Evolutionary conservation across 2,888 invertebrate genomes (phyloP).

Genomic region (Leptinotarsa haldemani): DNA sequence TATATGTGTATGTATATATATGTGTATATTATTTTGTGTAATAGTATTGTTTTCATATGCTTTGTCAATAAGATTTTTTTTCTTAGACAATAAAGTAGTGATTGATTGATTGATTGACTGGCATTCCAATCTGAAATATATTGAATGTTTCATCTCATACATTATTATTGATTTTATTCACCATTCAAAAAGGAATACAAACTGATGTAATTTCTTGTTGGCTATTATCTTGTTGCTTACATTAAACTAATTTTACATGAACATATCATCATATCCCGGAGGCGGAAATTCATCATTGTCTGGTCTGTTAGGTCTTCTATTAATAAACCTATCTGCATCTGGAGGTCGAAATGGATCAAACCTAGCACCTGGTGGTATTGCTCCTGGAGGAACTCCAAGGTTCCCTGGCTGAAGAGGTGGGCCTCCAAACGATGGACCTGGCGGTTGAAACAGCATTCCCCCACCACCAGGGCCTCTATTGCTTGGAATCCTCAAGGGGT

Average conservation of each 20-base stretch:
- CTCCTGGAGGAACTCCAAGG: conserved; percentile 64
- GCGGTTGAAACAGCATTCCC: conserved; percentile 84
- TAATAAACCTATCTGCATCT: conserved; percentile 65
- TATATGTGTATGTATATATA: no score
- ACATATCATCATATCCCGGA: conserved; percentile 83
- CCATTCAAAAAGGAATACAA: no score
- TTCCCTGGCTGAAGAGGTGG: conserved; percentile 52
- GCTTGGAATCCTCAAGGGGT: conserved; percentile 53
- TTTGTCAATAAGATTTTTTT: no score
- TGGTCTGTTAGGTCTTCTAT: conserved; percentile 65
- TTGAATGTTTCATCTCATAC: no score
- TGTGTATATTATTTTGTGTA: no score
- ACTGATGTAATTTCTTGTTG: no score
- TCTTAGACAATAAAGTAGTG: no score
- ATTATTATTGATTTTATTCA: no score
- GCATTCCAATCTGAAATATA: no score
- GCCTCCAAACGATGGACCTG: conserved; percentile 51
- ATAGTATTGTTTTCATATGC: no score
- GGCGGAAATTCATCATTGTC: conserved; percentile 82
- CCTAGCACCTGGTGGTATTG: conserved; percentile 82
- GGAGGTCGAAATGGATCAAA: conserved; percentile 87
- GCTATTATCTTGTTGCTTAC: no score
- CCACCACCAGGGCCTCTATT: conserved; percentile 65
- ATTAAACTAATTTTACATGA: conserved; percentile 69
- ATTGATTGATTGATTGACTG: no score